Evolutionary conservation across 2,113 vertebrate genomes (phyloP).

Genomic region (Aptenodytes forsteri): DNA sequence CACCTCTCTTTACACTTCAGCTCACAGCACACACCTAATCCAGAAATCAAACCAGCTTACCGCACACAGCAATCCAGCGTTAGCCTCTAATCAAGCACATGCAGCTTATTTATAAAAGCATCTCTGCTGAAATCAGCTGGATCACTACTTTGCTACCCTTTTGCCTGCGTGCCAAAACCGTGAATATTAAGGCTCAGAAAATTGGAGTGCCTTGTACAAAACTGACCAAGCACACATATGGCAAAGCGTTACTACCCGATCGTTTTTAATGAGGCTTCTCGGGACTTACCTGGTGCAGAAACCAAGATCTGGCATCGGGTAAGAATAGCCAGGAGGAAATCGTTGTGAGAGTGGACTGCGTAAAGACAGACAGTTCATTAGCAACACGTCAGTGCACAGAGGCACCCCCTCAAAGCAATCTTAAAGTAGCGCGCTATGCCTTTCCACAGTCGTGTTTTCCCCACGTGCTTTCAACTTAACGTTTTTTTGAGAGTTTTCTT

Average conservation of each 20-base stretch:
- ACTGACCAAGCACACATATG: accelerated
- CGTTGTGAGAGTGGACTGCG: constrained; percentile 94
- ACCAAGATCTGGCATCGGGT: constrained; percentile 97
- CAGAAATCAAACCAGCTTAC: background rate
- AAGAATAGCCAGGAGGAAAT: constrained; percentile 96
- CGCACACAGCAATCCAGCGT: background rate
- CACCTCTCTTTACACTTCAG: background rate
- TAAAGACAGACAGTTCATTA: background rate
- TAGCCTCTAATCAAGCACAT: background rate
- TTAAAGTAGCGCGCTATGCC: background rate
- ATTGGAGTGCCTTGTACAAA: accelerated
- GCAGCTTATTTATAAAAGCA: background rate
- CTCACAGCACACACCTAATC: background rate
- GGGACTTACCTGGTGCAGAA: constrained; percentile 87
- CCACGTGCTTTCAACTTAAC: background rate
- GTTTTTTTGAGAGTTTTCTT: background rate
- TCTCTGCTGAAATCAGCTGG: background rate
- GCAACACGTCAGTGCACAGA: background rate
- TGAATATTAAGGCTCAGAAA: background rate
- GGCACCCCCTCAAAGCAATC: background rate
- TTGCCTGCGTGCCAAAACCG: background rate
- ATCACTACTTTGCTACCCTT: background rate
- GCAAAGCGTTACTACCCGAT: accelerated
- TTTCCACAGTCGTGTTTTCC: background rate
- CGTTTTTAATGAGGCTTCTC: background rate